Percentiles rank a stretch among this genome's conserved stretches.
Conservation (phyloP, 2,888 invertebrate species). For the Nomada lathburiana region DNA sequence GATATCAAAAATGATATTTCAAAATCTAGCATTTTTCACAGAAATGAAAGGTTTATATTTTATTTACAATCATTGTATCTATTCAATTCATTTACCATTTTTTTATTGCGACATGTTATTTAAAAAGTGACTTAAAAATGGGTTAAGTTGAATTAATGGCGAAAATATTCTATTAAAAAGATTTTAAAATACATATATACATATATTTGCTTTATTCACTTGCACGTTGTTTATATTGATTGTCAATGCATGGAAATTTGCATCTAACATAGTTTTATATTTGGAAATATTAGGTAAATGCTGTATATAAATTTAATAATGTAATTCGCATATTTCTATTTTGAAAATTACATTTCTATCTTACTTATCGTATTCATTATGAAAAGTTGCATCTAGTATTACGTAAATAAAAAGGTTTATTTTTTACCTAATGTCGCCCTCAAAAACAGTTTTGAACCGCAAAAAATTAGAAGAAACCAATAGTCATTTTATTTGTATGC, state of each 20-base stretch:
- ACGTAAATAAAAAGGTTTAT: too few species aligned
- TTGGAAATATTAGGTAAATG: too few species aligned
- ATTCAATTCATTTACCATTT: not conserved
- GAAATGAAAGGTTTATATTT: not conserved
- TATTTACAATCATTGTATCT: not conserved
- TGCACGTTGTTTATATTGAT: slow-evolving; percentile 17
- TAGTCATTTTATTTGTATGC: too few species aligned
- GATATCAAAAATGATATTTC: not conserved
- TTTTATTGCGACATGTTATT: not conserved
- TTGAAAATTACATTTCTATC: not conserved
- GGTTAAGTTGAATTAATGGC: not conserved
- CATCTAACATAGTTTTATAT: too few species aligned
- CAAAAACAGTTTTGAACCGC: too few species aligned
- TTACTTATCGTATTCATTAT: not conserved
- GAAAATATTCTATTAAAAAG: not conserved
- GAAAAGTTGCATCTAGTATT: too few species aligned
- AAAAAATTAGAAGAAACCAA: too few species aligned
- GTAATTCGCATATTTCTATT: not conserved
- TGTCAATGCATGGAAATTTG: not conserved
- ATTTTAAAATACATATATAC: not conserved
- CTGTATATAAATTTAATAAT: not conserved
- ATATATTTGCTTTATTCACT: not conserved
- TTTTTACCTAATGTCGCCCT: too few species aligned
- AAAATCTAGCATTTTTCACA: not conserved
- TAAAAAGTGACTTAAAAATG: not conserved